A percentile compares a stretch with the other conserved stretches of the same genome.
Evolutionary conservation across 2,888 invertebrate species (phyloP).

Genomic region (Polydrusus cervinus): DNA sequence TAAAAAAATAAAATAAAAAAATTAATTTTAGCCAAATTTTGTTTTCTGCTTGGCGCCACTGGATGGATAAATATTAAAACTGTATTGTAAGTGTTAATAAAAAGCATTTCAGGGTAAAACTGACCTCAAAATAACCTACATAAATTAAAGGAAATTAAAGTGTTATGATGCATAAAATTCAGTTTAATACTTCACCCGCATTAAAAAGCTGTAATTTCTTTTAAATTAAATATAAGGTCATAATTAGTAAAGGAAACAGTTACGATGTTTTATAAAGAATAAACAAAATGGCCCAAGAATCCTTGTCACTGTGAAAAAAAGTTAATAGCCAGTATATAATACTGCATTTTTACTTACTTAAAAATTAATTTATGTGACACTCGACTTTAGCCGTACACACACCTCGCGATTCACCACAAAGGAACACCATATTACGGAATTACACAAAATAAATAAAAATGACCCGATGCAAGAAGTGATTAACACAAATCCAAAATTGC

Average conservation of each 20-base stretch:
- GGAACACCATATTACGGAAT: neutral
- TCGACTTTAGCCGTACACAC: neutral
- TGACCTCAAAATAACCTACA: neutral
- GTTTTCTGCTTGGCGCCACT: too few species aligned
- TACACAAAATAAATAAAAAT: neutral
- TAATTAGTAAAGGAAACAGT: slow-evolving; percentile 3
- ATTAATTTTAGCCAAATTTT: too few species aligned
- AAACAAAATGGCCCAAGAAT: slow-evolving; percentile 1
- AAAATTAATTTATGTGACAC: slow-evolving; percentile 12
- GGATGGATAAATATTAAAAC: too few species aligned
- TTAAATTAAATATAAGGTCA: slow-evolving; percentile 1
- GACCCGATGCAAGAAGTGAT: neutral
- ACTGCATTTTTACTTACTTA: neutral
- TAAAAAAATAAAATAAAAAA: too few species aligned
- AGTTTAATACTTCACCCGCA: slow-evolving; percentile 6
- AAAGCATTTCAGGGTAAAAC: too few species aligned
- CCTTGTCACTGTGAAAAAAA: slow-evolving; percentile 1
- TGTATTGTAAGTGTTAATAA: neutral
- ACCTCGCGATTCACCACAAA: neutral
- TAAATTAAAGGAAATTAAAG: neutral
- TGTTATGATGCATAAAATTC: slow-evolving; percentile 14
- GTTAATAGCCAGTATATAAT: slow-evolving; percentile 7
- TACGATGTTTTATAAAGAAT: neutral
- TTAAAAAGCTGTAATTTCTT: neutral
- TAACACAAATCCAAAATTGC: neutral